Conservation (phyloP, 2,888 invertebrate genomes). For the Hyppa rectilinea region DNA sequence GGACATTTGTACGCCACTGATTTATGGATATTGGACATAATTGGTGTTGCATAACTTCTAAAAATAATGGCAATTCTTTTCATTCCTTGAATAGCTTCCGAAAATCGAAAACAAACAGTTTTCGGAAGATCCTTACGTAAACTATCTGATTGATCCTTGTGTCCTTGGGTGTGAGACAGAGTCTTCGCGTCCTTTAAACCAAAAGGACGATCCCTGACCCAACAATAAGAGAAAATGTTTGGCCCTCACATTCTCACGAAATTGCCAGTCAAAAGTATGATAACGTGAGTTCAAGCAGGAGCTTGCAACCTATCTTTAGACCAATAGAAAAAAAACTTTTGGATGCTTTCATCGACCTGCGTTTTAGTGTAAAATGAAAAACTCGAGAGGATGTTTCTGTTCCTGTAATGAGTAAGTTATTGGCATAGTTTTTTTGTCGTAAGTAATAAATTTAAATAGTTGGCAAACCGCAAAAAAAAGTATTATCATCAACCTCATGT, state of each 20-base stretch:
- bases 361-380: too few relatives aligned
- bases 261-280: constrained; percentile 26
- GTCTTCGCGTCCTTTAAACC: constrained; percentile 3
- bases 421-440: too few relatives aligned
- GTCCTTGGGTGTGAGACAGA: neutral
- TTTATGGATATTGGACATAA: constrained; percentile 71
- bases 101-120: too few relatives aligned
- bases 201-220: constrained; percentile 17
- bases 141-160: too few relatives aligned
- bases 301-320: constrained; percentile 27
- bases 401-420: too few relatives aligned
- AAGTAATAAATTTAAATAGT: too few relatives aligned
- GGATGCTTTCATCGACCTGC: neutral
- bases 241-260: constrained; percentile 34
- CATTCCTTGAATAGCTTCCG: neutral
- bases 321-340: neutral
- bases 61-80: constrained; percentile 1
- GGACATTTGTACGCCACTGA: constrained; percentile 69
- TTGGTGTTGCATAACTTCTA: constrained; percentile 31
- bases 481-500: too few relatives aligned
- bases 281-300: constrained; percentile 34
- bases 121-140: too few relatives aligned
- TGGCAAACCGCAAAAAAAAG: too few relatives aligned
- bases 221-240: constrained; percentile 9
- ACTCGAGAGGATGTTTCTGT: too few relatives aligned